These are phyloP conservation scores for Baccha elongata DNA, from an alignment of 2,888 invertebrate genomes.

Conservation along the genomic window DNA sequence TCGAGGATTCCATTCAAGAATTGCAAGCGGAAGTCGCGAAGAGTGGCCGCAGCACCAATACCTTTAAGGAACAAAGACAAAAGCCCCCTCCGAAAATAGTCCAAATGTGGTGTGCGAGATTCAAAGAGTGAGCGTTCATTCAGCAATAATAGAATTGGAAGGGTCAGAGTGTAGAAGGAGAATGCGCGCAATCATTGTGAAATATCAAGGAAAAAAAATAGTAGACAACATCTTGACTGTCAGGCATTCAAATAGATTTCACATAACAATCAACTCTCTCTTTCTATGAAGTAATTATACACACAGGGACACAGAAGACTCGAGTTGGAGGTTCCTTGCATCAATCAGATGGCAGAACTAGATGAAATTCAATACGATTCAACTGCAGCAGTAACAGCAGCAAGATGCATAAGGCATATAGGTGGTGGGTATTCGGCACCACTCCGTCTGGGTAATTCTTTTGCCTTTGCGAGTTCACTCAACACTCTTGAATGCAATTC, in stretches of 20 bases:
- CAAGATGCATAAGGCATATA: constrained; percentile 54
- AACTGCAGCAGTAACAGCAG: constrained; percentile 48
- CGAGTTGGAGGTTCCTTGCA: constrained; percentile 38
- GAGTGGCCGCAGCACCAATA: constrained; percentile 63
- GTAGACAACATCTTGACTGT: constrained; percentile 72
- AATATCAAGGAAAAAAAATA: constrained; percentile 45
- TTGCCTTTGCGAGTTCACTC: constrained; percentile 47
- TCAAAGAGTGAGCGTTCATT: constrained; percentile 53
- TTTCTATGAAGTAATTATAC: constrained; percentile 53
- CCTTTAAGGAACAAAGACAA: constrained; percentile 48
- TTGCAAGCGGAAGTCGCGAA: constrained; percentile 73
- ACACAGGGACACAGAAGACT: background rate
- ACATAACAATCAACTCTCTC: constrained; percentile 63
- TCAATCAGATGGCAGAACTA: constrained; percentile 13
- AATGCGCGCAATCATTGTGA: constrained; percentile 48
- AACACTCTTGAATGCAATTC: constrained; percentile 48
- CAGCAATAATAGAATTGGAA: constrained; percentile 40
- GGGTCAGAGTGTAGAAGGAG: constrained; percentile 61
- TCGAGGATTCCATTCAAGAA: constrained; percentile 71
- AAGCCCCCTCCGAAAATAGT: constrained; percentile 64
- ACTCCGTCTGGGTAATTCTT: constrained; percentile 56
- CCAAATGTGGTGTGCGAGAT: constrained; percentile 61
- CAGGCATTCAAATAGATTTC: constrained; percentile 70
- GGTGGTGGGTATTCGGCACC: constrained; percentile 58
- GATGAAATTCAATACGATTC: constrained; percentile 66